A percentile compares a stretch with the other conserved stretches of the same genome.
phyloP scores from a whole-genome alignment of 2,797 vertebrate species.

The Pelobates cultripes region DNA sequence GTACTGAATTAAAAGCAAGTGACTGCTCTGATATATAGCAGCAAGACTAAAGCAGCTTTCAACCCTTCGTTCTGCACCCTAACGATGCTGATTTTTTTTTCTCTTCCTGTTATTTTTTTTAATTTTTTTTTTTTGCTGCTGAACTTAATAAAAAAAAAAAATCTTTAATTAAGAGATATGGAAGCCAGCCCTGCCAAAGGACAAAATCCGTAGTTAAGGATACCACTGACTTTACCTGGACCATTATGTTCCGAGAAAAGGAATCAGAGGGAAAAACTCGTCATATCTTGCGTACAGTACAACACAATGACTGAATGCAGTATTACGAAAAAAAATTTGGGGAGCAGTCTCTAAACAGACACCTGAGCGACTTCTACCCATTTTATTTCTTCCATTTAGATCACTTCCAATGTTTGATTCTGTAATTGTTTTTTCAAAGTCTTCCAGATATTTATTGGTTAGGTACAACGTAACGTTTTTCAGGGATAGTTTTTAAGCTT shows the following conservation, averaged over 20 bases:
- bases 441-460: slow-evolving; percentile 87
- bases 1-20: slow-evolving; percentile 76
- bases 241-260: slow-evolving; percentile 74
- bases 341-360: slow-evolving; percentile 78
- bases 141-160: slow-evolving; percentile 73
- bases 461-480: slow-evolving; percentile 83
- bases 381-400: slow-evolving; percentile 79
- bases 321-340: slow-evolving; percentile 72
- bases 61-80: slow-evolving; percentile 72
- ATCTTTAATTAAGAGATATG: slow-evolving; percentile 82
- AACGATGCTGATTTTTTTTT: slow-evolving; percentile 74
- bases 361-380: slow-evolving; percentile 73
- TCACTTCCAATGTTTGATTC: slow-evolving; percentile 81
- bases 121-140: slow-evolving; percentile 70
- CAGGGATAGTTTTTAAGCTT: slow-evolving; percentile 89
- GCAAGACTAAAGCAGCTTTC: slow-evolving; percentile 88
- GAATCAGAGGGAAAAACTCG: slow-evolving; percentile 71
- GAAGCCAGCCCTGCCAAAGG: slow-evolving; percentile 96
- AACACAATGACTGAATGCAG: slow-evolving; percentile 75
- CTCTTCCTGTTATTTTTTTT: slow-evolving; percentile 55
- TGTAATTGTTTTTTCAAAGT: slow-evolving; percentile 84
- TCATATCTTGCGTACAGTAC: slow-evolving; percentile 72
- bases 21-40: slow-evolving; percentile 86
- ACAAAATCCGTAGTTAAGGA: slow-evolving; percentile 91
- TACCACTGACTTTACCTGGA: slow-evolving; percentile 85